Percentiles rank a stretch among this genome's conserved stretches.
phyloP scores from a whole-genome alignment of 1,140 invertebrate genomes.

The Hesperophylax magnus region DNA sequence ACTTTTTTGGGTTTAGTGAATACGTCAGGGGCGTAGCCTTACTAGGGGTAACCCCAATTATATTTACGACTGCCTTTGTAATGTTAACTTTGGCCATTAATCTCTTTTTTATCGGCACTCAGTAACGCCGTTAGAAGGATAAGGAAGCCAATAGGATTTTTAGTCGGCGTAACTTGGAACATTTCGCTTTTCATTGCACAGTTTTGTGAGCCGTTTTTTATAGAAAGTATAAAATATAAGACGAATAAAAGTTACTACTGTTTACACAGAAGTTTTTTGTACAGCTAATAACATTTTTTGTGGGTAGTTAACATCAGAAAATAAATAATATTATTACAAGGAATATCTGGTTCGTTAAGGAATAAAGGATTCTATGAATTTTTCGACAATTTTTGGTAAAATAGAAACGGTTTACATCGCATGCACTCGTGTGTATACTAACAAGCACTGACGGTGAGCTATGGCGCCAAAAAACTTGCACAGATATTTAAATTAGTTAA shows the following conservation, averaged over 20 bases:
- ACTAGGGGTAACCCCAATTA: conserved; percentile 42
- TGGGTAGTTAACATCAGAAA: too few species aligned
- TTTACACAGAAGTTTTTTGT: conserved; percentile 9
- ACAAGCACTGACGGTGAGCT: too few species aligned
- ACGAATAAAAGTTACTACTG: neutral
- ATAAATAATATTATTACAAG: too few species aligned
- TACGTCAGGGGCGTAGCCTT: conserved; percentile 17
- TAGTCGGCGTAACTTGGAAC: conserved; percentile 28
- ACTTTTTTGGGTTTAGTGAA: conserved; percentile 6
- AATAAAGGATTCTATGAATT: too few species aligned
- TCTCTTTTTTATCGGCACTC: conserved; percentile 49
- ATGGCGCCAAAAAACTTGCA: too few species aligned
- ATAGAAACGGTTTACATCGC: too few species aligned
- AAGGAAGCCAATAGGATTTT: conserved; percentile 26
- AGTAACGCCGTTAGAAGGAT: conserved; percentile 18
- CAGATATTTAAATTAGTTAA: too few species aligned
- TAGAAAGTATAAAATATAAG: neutral
- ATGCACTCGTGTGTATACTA: too few species aligned
- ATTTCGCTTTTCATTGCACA: conserved; percentile 21
- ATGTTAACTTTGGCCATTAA: conserved; percentile 50
- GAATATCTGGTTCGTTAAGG: too few species aligned
- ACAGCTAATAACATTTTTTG: neutral
- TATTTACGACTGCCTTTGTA: conserved; percentile 48
- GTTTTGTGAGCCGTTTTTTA: conserved; percentile 16
- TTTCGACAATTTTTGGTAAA: too few species aligned